Base-by-base conservation (phyloP, 2,888 invertebrate genomes). In the Agonopterix heracliana region DNA sequence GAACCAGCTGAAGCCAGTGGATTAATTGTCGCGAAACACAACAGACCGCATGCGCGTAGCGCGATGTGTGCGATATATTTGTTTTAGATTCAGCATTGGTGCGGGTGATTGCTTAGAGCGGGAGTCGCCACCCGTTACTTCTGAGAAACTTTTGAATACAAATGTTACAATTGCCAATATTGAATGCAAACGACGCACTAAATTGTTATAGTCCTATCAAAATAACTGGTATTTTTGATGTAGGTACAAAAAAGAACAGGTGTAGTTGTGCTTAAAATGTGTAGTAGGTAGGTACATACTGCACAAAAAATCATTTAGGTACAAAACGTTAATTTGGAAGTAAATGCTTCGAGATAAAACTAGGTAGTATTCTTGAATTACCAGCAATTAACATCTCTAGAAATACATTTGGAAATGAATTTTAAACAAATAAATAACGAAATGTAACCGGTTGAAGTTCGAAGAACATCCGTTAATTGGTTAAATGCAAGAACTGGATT, bases 11-110 rank as follows among this genome's bases (percentile, higher is more conserved):
- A 34, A 58, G 48, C 74, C 62, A n/a, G 38, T 38, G 55, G 53
- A 59, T 65, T 77, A 81, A 83, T 81, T 81, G 78, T 66, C 64
- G 48, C 57, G 53, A 64, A 61, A 67, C 72, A 73, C 71, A 74
- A 73, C 63, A 56, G 26, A 74, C 73, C 63, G 26, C 26, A 65
- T n/a, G n/a, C n/a, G n/a, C 55, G 68, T 70, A 56, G 71, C 71
- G 64, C 70, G 74, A 44, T 51, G 54, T 55, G 38, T 64, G 60
- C 52, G 62, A 67, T 70, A 63, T 71, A 64, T 61, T 69, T 71
- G 64, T 65, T 74, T 64, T 60, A 61, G 61, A 63, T 63, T 61
- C 61, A 50, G 46, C 53, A 45, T 51, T 50, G 53, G 46, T 51
- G 47, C 45, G 4, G 26, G 9, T 7, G n/a, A 11, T 41, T 38